A percentile compares a stretch with the other conserved stretches of the same genome.
Evolutionary conservation across 2,797 vertebrate species (phyloP).

Genomic region (Chaenodraco wilsoni): DNA sequence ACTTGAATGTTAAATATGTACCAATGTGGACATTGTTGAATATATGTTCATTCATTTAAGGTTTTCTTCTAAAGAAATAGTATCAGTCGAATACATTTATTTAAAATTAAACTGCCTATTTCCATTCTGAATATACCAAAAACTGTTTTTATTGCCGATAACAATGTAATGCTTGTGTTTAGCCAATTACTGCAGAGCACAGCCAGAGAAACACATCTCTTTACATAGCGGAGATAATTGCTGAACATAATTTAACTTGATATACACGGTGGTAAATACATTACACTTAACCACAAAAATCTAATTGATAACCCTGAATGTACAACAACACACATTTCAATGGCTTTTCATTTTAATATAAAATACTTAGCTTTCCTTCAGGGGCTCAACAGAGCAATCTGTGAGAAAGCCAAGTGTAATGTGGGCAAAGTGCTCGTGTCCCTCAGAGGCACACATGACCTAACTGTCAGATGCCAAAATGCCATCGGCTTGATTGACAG

Average conservation of each 20-base stretch:
- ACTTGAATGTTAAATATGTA: slow-evolving; percentile 29
- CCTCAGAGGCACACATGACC: slow-evolving; percentile 76
- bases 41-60: slow-evolving; percentile 14
- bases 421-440: slow-evolving; percentile 74
- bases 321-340: slow-evolving; percentile 37
- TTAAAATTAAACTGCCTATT: slow-evolving; percentile 9
- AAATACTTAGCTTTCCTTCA: slow-evolving; percentile 36
- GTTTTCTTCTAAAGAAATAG: slow-evolving; percentile 6
- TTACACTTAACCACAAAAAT: slow-evolving; percentile 32
- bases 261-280: slow-evolving; percentile 45
- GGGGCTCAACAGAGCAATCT: slow-evolving; percentile 46
- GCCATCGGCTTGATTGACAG: slow-evolving; percentile 83
- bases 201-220: slow-evolving; percentile 35
- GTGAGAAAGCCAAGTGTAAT: slow-evolving; percentile 63
- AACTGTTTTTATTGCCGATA: slow-evolving; percentile 1
- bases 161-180: slow-evolving; percentile 12
- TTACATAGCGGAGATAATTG: slow-evolving; percentile 27
- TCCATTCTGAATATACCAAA: background rate
- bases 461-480: slow-evolving; percentile 80
- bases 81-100: background rate
- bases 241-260: slow-evolving; percentile 32
- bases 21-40: slow-evolving; percentile 14
- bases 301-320: slow-evolving; percentile 35
- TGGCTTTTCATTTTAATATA: slow-evolving; percentile 29
- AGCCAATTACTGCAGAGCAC: slow-evolving; percentile 32